Conservation (phyloP, 2,113 vertebrate species). For the Heptranchias perlo region DNA sequence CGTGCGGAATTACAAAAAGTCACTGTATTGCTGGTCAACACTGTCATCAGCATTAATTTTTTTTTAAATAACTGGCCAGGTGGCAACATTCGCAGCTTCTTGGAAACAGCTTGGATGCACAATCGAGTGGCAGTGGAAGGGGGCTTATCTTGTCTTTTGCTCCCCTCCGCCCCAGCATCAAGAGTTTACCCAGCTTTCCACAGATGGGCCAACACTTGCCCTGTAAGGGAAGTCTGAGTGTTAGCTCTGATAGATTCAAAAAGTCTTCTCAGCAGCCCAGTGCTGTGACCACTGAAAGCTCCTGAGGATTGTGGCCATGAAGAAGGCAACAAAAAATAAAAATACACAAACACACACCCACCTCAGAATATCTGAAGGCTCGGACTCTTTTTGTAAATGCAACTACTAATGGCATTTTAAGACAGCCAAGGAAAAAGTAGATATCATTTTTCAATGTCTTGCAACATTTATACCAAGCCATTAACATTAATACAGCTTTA, state of each 20-base stretch:
- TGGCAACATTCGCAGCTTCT: too few relatives aligned
- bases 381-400: neutral
- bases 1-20: neutral
- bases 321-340: neutral
- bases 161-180: neutral
- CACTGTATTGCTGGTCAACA: neutral
- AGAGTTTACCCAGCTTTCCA: neutral
- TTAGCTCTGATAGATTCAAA: neutral
- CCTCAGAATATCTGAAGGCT: neutral
- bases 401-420: conserved; percentile 8
- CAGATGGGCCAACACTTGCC: neutral
- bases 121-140: neutral
- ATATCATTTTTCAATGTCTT: conserved; percentile 20
- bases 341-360: neutral
- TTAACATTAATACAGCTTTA: conserved; percentile 10
- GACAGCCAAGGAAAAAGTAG: neutral
- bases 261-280: neutral
- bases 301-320: neutral
- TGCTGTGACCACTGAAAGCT: neutral
- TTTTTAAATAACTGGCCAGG: neutral
- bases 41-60: neutral
- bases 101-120: too few relatives aligned
- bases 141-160: neutral
- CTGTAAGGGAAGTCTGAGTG: neutral
- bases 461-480: conserved; percentile 3